phyloP scores from a whole-genome alignment of 2,113 vertebrate genomes.

The Nycticryphes semicollaris region DNA sequence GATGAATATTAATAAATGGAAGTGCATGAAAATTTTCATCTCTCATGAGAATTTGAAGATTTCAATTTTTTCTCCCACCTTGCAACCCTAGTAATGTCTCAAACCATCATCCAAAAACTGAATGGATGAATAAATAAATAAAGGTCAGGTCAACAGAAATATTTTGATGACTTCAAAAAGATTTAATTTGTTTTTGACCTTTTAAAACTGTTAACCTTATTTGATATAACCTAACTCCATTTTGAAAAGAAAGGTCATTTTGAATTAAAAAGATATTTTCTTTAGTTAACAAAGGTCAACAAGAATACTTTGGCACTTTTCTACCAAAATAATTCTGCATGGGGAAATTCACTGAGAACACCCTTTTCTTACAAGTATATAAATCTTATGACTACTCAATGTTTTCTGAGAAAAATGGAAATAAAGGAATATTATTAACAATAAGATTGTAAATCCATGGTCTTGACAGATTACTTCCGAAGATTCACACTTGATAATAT shows the following conservation, averaged over 20 bases:
- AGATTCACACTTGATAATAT: not conserved
- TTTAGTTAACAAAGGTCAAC: conserved; percentile 20
- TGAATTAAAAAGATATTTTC: not conserved
- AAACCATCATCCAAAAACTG: not conserved
- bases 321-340: not conserved
- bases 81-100: not conserved
- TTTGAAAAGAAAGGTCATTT: conserved; percentile 5
- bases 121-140: not conserved
- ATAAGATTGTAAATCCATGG: not conserved
- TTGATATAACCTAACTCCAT: not conserved
- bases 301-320: not conserved
- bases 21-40: not conserved
- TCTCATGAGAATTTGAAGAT: not conserved
- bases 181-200: not conserved
- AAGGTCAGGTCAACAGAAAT: not conserved
- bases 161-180: not conserved
- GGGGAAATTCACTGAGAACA: not conserved
- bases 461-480: not conserved
- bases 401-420: not conserved
- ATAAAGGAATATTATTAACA: not conserved
- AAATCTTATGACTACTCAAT: not conserved
- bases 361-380: not conserved
- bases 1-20: not conserved
- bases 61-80: not conserved
- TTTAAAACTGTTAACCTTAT: conserved; percentile 5